Base-by-base conservation (phyloP, 1,140 invertebrate species). In the Zaprionus kolodkinae region DNA sequence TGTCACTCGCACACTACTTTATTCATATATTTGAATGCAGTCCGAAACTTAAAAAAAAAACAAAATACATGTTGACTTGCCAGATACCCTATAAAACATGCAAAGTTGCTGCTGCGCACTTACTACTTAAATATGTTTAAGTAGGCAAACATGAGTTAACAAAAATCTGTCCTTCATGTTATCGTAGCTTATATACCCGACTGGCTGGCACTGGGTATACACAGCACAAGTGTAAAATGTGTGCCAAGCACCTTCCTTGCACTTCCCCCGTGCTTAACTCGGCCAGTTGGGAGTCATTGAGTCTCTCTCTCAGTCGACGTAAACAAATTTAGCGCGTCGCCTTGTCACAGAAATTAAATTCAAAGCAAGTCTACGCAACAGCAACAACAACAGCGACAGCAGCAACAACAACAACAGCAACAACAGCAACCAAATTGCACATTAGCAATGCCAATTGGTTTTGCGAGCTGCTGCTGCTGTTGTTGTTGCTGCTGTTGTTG, bases 321-420 rank as follows among this genome's bases (percentile, higher is more conserved):
- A 82, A 86, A 87, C 83, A 87, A 87, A 87, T 74, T 79, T 75
- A 86, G 83, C 83, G 76, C 72, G 62, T 86, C 57, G 82, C 80
- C 84, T 88, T 87, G 83, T 82, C 79, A 70, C 83, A 87, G 67
- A 78, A 82, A 88, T 69, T 60, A 75, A 80, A 76, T 70, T 74
- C 57, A 65, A 84, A 78, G 63, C 72, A 73, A 79, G 62, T 70
- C 82, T 70, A 52, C 60, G 50, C 71, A 76, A 68, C 73, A 67
- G 62, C 50, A 79, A 61, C 55, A 78, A 33, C 52, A 76, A 40
- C 73, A 62, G 54, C 52, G 76, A 48, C 48, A 81, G 27, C 59
- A 76, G 36, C 73, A 59, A 63, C 52, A 78, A 60, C 57, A 62
- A 54, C 52, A 78, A 48, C 48, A 81, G 27, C 59, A 76, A 35